Conservation (phyloP, 1,140 invertebrate genomes). For the Choristoneura fumiferana region DNA sequence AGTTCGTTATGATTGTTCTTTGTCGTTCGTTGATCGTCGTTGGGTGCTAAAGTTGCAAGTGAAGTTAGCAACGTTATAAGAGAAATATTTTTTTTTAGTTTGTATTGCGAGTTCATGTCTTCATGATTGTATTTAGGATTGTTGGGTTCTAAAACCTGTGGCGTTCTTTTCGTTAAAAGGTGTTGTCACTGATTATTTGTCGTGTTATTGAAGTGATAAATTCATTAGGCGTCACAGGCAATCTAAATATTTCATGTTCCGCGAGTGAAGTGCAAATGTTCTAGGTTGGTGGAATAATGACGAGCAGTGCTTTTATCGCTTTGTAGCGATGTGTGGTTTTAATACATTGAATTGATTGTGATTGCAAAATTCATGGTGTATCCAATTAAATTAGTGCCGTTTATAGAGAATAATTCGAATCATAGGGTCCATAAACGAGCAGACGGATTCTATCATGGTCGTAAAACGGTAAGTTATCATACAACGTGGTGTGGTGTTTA, state of each 20-base stretch:
- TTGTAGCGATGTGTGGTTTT: constrained; percentile 72
- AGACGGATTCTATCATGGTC: constrained; percentile 78
- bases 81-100: constrained; percentile 60
- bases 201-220: constrained; percentile 28
- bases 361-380: constrained; percentile 74
- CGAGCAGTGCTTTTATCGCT: constrained; percentile 67
- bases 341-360: constrained; percentile 69
- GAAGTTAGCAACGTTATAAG: constrained; percentile 39
- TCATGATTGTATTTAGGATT: constrained; percentile 34
- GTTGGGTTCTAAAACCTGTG: constrained; percentile 22
- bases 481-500: constrained; percentile 21
- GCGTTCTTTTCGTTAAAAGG: constrained; percentile 1
- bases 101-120: constrained; percentile 53
- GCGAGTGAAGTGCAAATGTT: constrained; percentile 62
- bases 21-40: not conserved
- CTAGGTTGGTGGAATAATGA: constrained; percentile 61
- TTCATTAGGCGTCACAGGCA: constrained; percentile 18
- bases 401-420: constrained; percentile 72
- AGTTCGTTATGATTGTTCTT: constrained; percentile 23
- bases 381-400: constrained; percentile 61
- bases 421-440: constrained; percentile 76
- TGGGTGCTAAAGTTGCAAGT: constrained; percentile 1
- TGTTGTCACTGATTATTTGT: constrained; percentile 23
- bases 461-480: constrained; percentile 74
- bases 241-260: constrained; percentile 44